Percentiles rank a stretch among this genome's conserved stretches.
Conservation (phyloP, 2,797 vertebrate genomes). For the Mormyrus proboscirostris region DNA sequence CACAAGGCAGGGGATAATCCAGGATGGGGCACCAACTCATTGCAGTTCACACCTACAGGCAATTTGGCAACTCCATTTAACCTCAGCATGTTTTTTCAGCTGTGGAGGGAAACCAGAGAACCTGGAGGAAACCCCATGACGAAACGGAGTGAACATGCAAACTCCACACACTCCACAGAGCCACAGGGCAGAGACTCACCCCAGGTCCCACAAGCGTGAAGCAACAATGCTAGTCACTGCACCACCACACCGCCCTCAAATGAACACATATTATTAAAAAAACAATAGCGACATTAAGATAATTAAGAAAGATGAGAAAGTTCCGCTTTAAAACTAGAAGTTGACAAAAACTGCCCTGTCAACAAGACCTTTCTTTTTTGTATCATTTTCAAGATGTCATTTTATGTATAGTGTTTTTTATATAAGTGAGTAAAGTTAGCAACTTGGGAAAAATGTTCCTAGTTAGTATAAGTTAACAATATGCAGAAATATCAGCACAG, state of each 20-base stretch:
- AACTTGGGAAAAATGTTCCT: neutral
- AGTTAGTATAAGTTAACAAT: neutral
- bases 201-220: neutral
- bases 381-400: neutral
- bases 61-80: neutral
- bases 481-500: neutral
- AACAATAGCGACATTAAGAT: constrained; percentile 38
- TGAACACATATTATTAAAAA: constrained; percentile 38
- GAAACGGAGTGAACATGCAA: neutral
- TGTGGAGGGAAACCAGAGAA: neutral
- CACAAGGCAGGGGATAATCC: neutral
- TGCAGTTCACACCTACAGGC: neutral
- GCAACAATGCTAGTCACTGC: neutral
- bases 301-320: constrained; percentile 44
- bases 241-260: neutral
- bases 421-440: neutral
- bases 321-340: constrained; percentile 57
- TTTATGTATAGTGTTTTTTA: neutral
- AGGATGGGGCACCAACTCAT: neutral
- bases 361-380: neutral
- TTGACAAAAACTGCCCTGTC: neutral
- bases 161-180: neutral
- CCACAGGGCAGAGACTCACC: neutral
- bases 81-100: neutral
- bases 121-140: neutral